phyloP scores from a whole-genome alignment of 1,140 invertebrate species.

The Drosophila lowei region DNA sequence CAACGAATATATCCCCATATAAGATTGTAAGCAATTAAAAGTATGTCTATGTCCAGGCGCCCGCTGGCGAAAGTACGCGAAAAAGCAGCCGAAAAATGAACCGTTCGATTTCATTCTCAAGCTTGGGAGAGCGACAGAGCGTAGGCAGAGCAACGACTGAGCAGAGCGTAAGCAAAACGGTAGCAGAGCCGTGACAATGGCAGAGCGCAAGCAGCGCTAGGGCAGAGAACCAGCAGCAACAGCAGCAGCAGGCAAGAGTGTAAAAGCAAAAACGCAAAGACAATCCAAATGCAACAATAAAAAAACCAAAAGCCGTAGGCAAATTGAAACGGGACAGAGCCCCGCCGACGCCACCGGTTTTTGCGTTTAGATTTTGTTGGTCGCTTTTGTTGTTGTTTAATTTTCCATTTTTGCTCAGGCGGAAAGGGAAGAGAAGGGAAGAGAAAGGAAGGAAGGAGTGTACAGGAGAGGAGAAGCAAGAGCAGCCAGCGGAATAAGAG shows the following conservation, averaged over 20 bases:
- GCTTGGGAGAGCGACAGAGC: neutral
- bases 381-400: constrained; percentile 70
- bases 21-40: neutral
- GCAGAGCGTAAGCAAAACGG: neutral
- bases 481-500: no score
- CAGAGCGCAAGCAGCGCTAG: neutral
- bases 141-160: constrained; percentile 21
- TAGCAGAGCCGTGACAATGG: neutral
- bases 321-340: neutral
- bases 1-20: neutral
- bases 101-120: constrained; percentile 59
- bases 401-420: constrained; percentile 63
- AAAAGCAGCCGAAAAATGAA: constrained; percentile 58
- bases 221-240: constrained; percentile 16
- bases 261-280: no score
- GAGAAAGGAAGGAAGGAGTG: no score
- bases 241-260: no score
- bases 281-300: no score
- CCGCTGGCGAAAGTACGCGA: constrained; percentile 51
- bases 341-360: neutral
- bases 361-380: neutral
- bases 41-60: constrained; percentile 4
- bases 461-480: no score
- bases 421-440: constrained; percentile 7
- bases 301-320: no score